Conservation (phyloP, 2,888 invertebrate genomes). For the Xestobium rufovillosum region DNA sequence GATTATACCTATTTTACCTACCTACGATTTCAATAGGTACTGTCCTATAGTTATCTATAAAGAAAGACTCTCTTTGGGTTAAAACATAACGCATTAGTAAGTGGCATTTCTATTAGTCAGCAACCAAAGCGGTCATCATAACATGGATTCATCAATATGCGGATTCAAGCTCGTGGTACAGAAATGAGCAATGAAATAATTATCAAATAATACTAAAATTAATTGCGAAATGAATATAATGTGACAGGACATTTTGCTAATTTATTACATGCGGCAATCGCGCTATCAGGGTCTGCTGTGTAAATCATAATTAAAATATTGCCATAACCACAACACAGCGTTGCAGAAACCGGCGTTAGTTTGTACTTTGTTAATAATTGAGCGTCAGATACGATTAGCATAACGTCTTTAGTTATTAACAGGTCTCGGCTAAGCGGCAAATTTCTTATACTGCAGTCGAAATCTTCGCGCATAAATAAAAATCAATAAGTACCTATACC, state of each 20-base stretch:
- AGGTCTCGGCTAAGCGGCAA: constrained; percentile 30
- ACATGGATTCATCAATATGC: no score
- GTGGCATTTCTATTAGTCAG: no score
- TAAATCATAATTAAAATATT: constrained; percentile 42
- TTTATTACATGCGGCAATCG: constrained; percentile 38
- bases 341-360: constrained; percentile 31
- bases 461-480: neutral
- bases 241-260: constrained; percentile 32
- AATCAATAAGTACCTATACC: no score
- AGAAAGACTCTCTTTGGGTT: no score
- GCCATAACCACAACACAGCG: constrained; percentile 35
- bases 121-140: no score
- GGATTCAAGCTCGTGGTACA: no score
- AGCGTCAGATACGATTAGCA: constrained; percentile 40
- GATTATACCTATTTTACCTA: no score
- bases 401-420: constrained; percentile 33
- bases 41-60: no score
- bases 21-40: no score
- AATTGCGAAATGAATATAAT: constrained; percentile 32
- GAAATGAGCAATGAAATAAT: no score
- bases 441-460: constrained; percentile 14
- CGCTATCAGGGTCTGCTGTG: constrained; percentile 35
- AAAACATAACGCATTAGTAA: no score
- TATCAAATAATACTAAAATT: constrained; percentile 28
- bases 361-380: constrained; percentile 42